A percentile compares a stretch with the other conserved stretches of the same genome.
phyloP scores from a whole-genome alignment of 2,797 vertebrate genomes.

The Rousettus madagascariensis region DNA sequence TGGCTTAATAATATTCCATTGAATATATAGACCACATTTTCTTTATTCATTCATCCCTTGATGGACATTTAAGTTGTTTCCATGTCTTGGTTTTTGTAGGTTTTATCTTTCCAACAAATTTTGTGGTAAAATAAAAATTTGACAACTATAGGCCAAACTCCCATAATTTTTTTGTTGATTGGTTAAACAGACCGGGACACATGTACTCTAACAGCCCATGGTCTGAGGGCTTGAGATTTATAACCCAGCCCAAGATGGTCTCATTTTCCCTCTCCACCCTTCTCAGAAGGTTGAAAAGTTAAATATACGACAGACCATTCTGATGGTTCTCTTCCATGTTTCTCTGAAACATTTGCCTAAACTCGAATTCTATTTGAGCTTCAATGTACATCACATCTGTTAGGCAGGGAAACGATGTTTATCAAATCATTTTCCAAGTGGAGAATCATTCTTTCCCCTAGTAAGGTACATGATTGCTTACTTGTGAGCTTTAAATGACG shows the following conservation, averaged over 20 bases:
- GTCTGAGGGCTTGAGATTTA: not conserved
- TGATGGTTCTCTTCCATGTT: not conserved
- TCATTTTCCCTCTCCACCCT: not conserved
- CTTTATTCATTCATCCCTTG: not conserved
- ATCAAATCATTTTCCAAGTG: not conserved
- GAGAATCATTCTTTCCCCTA: not conserved
- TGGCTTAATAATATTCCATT: not conserved
- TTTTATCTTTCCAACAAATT: not conserved
- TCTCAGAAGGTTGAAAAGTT: not conserved
- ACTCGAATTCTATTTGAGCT: not conserved
- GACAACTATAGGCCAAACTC: not conserved
- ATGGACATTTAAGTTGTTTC: not conserved
- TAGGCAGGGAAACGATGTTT: not conserved
- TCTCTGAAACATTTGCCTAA: not conserved
- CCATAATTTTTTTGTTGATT: not conserved
- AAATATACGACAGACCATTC: not conserved
- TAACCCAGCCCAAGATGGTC: not conserved
- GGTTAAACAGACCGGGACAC: not conserved
- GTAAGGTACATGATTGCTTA: not conserved
- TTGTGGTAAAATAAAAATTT: not conserved
- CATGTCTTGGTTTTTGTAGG: not conserved
- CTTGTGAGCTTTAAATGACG: not conserved
- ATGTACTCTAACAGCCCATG: fast-evolving
- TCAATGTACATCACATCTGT: too few relatives aligned
- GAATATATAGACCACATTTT: not conserved